Evolutionary conservation across 2,113 vertebrate species (phyloP).

Genomic region (Nymphicus hollandicus): DNA sequence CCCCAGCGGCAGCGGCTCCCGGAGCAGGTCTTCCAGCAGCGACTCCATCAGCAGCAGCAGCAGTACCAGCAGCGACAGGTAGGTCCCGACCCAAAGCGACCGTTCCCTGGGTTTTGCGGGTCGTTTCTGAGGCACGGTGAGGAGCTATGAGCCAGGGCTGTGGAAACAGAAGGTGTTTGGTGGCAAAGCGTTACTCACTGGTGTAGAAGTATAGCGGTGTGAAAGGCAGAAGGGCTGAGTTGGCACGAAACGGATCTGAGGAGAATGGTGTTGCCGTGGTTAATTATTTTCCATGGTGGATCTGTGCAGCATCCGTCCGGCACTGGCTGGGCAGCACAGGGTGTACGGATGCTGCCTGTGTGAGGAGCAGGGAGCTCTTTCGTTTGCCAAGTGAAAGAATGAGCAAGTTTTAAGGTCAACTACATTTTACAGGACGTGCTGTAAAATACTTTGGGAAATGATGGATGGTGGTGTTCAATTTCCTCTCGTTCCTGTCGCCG

Average conservation of each 20-base stretch:
- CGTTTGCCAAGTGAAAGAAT: neutral
- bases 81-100: conserved; percentile 36
- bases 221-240: neutral
- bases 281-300: neutral
- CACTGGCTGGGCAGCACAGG: neutral
- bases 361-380: neutral
- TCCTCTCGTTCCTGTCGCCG: accelerated
- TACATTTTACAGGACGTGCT: neutral
- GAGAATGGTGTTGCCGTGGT: accelerated
- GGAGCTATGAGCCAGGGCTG: neutral
- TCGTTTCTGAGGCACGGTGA: accelerated
- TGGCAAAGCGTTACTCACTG: accelerated
- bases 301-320: accelerated
- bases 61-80: conserved; percentile 98
- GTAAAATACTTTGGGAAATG: neutral
- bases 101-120: accelerated
- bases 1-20: conserved; percentile 89
- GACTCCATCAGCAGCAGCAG: conserved; percentile 98
- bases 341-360: neutral
- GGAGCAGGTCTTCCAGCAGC: conserved; percentile 93
- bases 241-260: neutral
- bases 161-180: neutral
- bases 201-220: accelerated
- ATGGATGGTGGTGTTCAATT: neutral
- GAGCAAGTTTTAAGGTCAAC: neutral